Evolutionary conservation across 2,888 invertebrate species (phyloP).

Genomic region (Choristoneura rosaceana): DNA sequence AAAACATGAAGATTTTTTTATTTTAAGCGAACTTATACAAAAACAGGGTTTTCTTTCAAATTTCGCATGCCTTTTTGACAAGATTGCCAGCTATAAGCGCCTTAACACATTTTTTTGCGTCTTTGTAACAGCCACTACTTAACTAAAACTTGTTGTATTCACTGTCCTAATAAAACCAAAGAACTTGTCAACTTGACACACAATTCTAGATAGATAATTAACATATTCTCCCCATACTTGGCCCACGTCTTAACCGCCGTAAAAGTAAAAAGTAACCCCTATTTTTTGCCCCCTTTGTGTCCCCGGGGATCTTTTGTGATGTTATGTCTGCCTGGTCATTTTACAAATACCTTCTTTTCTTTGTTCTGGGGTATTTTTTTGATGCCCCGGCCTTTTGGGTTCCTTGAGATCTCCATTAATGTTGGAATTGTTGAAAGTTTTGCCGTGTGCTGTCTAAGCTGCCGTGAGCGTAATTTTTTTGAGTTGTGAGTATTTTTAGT

Average conservation of each 20-base stretch:
- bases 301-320: slow-evolving; percentile 38
- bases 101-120: background rate
- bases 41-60: too few relatives aligned
- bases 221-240: slow-evolving; percentile 32
- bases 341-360: slow-evolving; percentile 42
- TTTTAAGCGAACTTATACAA: too few relatives aligned
- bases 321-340: slow-evolving; percentile 43
- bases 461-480: too few relatives aligned
- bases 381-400: slow-evolving; percentile 29
- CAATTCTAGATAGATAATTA: slow-evolving; percentile 35
- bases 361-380: slow-evolving; percentile 39
- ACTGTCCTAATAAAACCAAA: slow-evolving; percentile 20
- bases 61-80: too few relatives aligned
- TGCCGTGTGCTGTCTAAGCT: too few relatives aligned
- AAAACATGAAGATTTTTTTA: too few relatives aligned
- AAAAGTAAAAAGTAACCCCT: slow-evolving; percentile 33
- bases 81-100: too few relatives aligned
- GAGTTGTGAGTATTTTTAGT: too few relatives aligned
- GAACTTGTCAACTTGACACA: slow-evolving; percentile 35
- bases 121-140: background rate
- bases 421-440: background rate
- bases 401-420: slow-evolving; percentile 2
- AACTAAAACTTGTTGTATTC: slow-evolving; percentile 8
- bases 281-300: slow-evolving; percentile 40
- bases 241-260: slow-evolving; percentile 7